These are phyloP conservation scores for Protula sp. DNA, from an alignment of 2,888 invertebrate species.

Conservation along the genomic window DNA sequence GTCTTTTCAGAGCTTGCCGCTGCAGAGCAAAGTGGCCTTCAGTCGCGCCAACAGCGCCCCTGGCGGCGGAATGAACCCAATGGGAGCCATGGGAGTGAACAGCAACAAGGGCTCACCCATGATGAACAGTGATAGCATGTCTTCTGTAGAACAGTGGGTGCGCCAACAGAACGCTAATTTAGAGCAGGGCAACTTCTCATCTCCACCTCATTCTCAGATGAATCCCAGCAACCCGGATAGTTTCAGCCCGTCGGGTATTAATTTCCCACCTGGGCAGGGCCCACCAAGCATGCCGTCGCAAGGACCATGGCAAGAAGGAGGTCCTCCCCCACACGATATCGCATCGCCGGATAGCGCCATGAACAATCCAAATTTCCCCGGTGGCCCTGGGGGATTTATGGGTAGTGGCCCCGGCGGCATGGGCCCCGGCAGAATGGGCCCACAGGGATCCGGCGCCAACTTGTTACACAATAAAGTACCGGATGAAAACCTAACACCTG, in stretches of 20 bases:
- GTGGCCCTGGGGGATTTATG: neutral
- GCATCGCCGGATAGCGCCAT: neutral
- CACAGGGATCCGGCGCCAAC: conserved; percentile 21
- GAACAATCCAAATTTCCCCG: neutral
- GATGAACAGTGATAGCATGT: conserved; percentile 17
- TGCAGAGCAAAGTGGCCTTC: too few relatives aligned
- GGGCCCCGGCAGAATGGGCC: conserved; percentile 8
- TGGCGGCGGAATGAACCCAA: too few relatives aligned
- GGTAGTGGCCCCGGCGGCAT: neutral
- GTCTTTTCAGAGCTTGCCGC: conserved; percentile 74
- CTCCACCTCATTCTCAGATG: conserved; percentile 4
- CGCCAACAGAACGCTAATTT: conserved; percentile 41
- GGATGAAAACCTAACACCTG: conserved; percentile 85
- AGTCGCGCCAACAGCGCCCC: too few relatives aligned
- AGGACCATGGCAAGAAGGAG: neutral
- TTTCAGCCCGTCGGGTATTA: conserved; percentile 6
- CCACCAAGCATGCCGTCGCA: neutral
- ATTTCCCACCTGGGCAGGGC: neutral
- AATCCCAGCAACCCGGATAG: neutral
- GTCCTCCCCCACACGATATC: neutral
- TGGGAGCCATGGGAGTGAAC: too few relatives aligned
- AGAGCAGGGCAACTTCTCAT: conserved; percentile 13
- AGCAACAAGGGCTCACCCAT: neutral
- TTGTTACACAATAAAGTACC: conserved; percentile 48
- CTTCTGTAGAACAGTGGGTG: conserved; percentile 46